These are phyloP conservation scores for Notarius quadriscutis DNA, from an alignment of 2,113 vertebrate genomes.

Conservation along the genomic window DNA sequence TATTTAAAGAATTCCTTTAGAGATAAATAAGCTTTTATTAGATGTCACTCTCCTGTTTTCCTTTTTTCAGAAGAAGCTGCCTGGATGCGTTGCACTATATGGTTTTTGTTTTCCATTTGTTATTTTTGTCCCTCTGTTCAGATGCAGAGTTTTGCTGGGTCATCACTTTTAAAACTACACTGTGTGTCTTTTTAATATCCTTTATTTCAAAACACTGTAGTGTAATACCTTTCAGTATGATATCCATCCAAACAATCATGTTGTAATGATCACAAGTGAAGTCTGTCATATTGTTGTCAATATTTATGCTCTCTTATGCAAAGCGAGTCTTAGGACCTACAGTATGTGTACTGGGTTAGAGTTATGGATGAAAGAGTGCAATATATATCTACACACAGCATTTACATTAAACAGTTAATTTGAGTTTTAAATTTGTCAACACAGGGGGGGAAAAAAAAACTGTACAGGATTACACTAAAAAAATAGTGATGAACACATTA, in stretches of 20 bases:
- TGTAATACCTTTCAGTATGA: not conserved
- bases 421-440: not conserved
- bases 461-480: not conserved
- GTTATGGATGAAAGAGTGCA: not conserved
- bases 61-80: not conserved
- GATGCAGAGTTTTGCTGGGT: not conserved
- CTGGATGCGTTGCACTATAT: not conserved
- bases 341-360: not conserved
- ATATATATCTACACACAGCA: not conserved
- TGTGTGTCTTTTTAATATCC: not conserved
- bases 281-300: not conserved
- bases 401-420: conserved; percentile 1
- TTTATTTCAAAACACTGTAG: not conserved
- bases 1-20: not conserved
- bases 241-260: conserved; percentile 10
- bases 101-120: not conserved
- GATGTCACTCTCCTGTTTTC: conserved; percentile 1
- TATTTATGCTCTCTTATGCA: not conserved
- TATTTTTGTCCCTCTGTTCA: not conserved
- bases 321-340: not conserved
- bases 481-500: not conserved
- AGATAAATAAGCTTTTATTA: conserved; percentile 15
- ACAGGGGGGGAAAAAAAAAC: not conserved
- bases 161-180: not conserved
- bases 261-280: not conserved